phyloP scores from a whole-genome alignment of 2,797 vertebrate genomes.

The Setipinna tenuifilis region DNA sequence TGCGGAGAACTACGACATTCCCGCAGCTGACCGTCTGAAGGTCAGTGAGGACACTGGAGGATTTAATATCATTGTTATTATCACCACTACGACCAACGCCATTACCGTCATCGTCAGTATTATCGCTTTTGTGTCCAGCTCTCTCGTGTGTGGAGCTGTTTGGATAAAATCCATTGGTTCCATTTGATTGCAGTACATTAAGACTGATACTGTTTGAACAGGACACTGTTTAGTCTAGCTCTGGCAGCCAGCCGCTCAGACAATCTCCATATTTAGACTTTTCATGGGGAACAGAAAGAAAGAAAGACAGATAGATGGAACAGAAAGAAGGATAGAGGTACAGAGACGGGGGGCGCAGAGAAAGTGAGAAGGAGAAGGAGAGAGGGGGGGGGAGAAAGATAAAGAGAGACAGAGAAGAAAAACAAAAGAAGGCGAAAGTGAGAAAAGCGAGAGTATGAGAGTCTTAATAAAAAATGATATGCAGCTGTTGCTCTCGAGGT shows the following conservation, averaged over 20 bases:
- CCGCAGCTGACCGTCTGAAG: slow-evolving; percentile 72
- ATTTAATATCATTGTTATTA: neutral
- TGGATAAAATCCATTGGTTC: too few relatives aligned
- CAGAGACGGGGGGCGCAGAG: too few relatives aligned
- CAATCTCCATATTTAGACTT: slow-evolving; percentile 3
- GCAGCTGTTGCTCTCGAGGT: neutral
- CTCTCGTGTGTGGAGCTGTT: too few relatives aligned
- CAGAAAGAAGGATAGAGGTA: neutral
- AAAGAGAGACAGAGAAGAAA: slow-evolving; percentile 31
- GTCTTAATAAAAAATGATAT: slow-evolving; percentile 6
- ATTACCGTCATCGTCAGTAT: neutral
- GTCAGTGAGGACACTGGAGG: slow-evolving; percentile 55
- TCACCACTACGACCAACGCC: neutral
- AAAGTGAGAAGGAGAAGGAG: too few relatives aligned
- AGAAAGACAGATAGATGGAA: slow-evolving; percentile 3
- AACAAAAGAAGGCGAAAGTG: neutral
- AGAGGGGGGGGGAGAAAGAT: too few relatives aligned
- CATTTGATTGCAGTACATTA: neutral
- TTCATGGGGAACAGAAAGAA: neutral
- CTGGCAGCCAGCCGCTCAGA: neutral
- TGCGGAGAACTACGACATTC: slow-evolving; percentile 87
- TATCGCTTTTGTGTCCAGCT: neutral
- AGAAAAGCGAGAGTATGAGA: neutral
- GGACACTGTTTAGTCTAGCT: neutral
- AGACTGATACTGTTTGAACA: neutral